phyloP scores from a whole-genome alignment of 64 coral and sea anemone species.

The Pocillopora damicornis region DNA sequence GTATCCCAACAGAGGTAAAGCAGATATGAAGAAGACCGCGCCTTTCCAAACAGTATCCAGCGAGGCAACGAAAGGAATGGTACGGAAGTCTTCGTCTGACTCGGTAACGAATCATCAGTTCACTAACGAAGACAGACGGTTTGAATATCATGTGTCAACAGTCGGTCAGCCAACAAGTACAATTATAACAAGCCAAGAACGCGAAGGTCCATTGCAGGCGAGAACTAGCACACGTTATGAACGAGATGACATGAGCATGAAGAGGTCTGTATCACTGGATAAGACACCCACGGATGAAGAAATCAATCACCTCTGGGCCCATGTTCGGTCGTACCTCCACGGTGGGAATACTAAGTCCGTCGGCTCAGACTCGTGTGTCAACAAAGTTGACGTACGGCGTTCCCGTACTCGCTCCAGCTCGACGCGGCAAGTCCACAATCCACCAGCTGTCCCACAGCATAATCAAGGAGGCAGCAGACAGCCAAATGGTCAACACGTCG shows the following conservation, averaged over 20 bases:
- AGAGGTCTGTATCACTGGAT: conserved; percentile 36
- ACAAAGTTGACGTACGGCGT: conserved; percentile 80
- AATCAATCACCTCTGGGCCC: conserved; percentile 78
- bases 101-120: background rate
- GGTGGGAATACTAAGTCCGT: conserved; percentile 71
- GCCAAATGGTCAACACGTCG: background rate
- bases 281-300: conserved; percentile 86
- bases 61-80: background rate
- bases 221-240: background rate
- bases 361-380: conserved; percentile 89
- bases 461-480: background rate
- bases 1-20: background rate
- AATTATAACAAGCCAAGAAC: conserved; percentile 5
- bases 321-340: conserved; percentile 77
- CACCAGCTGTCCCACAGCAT: background rate
- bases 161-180: conserved; percentile 4
- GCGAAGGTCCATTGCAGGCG: background rate
- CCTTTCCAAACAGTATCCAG: background rate
- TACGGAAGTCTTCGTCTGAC: background rate
- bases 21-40: background rate
- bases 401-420: conserved; percentile 56
- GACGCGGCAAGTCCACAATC: conserved; percentile 1
- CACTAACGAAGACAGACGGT: background rate
- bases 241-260: background rate
- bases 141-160: conserved; percentile 17